These are phyloP conservation scores for Caranx ignobilis DNA, from an alignment of 2,113 vertebrate genomes.

Conservation along the genomic window DNA sequence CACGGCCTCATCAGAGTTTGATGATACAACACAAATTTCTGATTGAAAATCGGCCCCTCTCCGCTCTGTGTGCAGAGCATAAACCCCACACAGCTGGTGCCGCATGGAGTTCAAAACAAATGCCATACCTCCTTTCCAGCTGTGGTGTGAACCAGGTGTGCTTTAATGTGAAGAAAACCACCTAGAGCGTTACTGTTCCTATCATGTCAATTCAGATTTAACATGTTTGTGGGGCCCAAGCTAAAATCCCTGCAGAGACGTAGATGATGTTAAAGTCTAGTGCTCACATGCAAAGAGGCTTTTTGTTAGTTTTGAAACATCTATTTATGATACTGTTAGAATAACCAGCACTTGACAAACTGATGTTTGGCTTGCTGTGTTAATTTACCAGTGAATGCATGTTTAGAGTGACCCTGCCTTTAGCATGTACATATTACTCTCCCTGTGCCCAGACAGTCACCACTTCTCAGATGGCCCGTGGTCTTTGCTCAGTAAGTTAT, in stretches of 20 bases:
- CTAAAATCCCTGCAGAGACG: slow-evolving; percentile 25
- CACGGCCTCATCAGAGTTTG: not conserved
- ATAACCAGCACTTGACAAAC: slow-evolving; percentile 29
- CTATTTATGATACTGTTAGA: slow-evolving; percentile 53
- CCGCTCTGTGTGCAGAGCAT: not conserved
- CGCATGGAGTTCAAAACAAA: slow-evolving; percentile 4
- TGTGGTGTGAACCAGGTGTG: slow-evolving; percentile 41
- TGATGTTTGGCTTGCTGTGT: slow-evolving; percentile 26
- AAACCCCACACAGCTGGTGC: slow-evolving; percentile 13
- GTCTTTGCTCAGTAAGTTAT: slow-evolving; percentile 66
- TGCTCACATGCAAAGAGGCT: slow-evolving; percentile 56
- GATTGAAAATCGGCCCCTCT: not conserved
- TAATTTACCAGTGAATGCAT: slow-evolving; percentile 60
- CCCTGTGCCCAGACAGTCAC: not conserved
- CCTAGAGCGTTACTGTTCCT: slow-evolving; percentile 53
- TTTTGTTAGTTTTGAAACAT: slow-evolving; percentile 56
- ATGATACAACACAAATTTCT: not conserved
- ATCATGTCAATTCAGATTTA: slow-evolving; percentile 16
- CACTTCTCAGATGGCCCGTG: not conserved
- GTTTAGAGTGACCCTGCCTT: slow-evolving; percentile 49
- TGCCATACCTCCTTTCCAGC: slow-evolving; percentile 7
- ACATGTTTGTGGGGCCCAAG: slow-evolving; percentile 2
- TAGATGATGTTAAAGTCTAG: slow-evolving; percentile 34
- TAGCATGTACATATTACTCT: slow-evolving; percentile 47
- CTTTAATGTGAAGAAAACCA: slow-evolving; percentile 29